Evolutionary conservation across 2,797 vertebrate species (phyloP).

Genomic region (Pseudomugil tenellus): DNA sequence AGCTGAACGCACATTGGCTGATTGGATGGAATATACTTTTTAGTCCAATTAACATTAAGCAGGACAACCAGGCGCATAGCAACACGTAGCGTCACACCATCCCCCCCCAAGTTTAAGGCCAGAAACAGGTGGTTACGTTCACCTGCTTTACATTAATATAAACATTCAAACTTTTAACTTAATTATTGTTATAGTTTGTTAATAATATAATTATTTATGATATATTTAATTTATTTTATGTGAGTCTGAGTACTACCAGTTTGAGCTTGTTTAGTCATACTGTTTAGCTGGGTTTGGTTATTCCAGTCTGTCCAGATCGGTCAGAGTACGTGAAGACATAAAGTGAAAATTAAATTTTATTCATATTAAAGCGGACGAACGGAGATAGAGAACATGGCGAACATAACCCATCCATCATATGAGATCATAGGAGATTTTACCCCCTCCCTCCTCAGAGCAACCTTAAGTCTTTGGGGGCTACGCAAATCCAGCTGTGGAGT

Average conservation of each 20-base stretch:
- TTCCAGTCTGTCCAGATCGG: too few relatives aligned
- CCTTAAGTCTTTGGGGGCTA: slow-evolving; percentile 72
- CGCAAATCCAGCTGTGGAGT: slow-evolving; percentile 57
- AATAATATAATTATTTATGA: too few relatives aligned
- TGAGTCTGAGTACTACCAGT: too few relatives aligned
- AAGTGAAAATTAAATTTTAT: neutral
- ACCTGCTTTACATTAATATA: neutral
- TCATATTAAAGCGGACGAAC: neutral
- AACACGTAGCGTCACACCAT: slow-evolving; percentile 31
- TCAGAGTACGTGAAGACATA: neutral
- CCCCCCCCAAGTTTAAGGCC: neutral
- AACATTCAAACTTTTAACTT: neutral
- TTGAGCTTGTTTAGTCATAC: too few relatives aligned
- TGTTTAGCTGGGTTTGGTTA: too few relatives aligned
- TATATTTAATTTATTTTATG: too few relatives aligned
- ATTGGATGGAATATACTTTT: neutral
- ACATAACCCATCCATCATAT: neutral
- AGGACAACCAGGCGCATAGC: slow-evolving; percentile 28
- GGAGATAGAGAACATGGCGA: too few relatives aligned
- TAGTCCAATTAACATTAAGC: slow-evolving; percentile 60
- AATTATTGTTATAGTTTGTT: neutral
- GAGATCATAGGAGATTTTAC: neutral
- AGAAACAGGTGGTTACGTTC: slow-evolving; percentile 5
- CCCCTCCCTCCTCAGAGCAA: slow-evolving; percentile 1
- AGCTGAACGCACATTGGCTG: slow-evolving; percentile 56